Conservation (phyloP, 2,797 vertebrate species). For the Syndactyla subalaris region DNA sequence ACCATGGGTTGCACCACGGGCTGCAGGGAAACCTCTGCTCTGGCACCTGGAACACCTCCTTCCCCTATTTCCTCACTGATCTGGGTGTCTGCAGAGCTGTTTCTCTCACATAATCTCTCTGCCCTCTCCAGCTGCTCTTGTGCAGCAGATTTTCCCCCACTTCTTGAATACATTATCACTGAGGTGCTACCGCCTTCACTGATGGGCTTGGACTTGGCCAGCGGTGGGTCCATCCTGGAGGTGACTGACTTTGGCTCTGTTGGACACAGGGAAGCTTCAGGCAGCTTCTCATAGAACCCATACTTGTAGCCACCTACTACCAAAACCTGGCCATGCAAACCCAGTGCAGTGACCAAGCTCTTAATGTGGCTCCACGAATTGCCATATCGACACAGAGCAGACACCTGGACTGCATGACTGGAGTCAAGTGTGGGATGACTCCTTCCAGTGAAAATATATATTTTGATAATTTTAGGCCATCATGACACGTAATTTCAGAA, state of each 20-base stretch:
- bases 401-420: background rate
- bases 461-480: background rate
- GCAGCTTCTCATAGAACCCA: background rate
- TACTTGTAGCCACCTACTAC: background rate
- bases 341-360: background rate
- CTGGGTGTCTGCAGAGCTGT: background rate
- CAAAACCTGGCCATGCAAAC: background rate
- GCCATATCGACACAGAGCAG: background rate
- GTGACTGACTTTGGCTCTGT: background rate
- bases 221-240: background rate
- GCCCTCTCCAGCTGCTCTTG: background rate
- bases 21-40: background rate
- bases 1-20: rapidly evolving
- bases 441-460: background rate
- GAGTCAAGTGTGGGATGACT: background rate
- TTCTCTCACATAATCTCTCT: background rate
- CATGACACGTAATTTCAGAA: background rate
- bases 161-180: background rate
- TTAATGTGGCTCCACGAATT: background rate
- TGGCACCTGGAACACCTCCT: rapidly evolving
- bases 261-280: background rate
- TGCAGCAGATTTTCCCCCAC: background rate
- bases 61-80: background rate
- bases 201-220: background rate
- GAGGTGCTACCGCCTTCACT: background rate